phyloP scores from a whole-genome alignment of 2,888 invertebrate species.

The Folsomia candida region DNA sequence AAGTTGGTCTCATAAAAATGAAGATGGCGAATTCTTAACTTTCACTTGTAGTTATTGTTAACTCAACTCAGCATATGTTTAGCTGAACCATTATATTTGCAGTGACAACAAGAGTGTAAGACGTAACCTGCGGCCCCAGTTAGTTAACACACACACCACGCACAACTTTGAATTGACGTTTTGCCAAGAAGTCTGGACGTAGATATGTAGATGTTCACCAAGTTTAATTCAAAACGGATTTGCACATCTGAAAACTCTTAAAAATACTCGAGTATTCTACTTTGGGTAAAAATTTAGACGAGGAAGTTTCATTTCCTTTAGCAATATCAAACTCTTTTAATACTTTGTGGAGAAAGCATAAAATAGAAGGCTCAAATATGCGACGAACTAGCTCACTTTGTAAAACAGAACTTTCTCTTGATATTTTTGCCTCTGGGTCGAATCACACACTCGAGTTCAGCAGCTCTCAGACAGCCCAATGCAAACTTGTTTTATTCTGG shows the following conservation, averaged over 20 bases:
- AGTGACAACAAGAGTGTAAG: not conserved
- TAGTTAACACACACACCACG: not conserved
- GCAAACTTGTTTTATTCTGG: conserved; percentile 9
- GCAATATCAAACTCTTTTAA: conserved; percentile 3
- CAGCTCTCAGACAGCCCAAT: conserved; percentile 17
- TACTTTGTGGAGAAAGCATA: not conserved
- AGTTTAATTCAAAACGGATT: conserved; percentile 1
- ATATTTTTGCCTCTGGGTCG: conserved; percentile 20
- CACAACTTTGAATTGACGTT: not conserved
- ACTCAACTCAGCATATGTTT: not conserved
- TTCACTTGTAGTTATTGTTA: too few relatives aligned
- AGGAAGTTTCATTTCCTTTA: conserved; percentile 21
- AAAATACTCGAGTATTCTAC: not conserved
- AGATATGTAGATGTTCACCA: not conserved
- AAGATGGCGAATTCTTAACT: not conserved
- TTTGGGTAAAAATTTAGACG: conserved; percentile 2
- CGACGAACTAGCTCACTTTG: not conserved
- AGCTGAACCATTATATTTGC: not conserved
- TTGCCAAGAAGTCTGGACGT: not conserved
- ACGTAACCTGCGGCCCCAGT: too few relatives aligned
- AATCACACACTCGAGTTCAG: conserved; percentile 3
- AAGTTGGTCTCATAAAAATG: conserved; percentile 6
- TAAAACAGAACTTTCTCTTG: conserved; percentile 6
- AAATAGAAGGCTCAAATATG: not conserved
- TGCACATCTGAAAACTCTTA: not conserved